Evolutionary conservation across 2,888 invertebrate species (phyloP).

Genomic region (Exocentrus adspersus): DNA sequence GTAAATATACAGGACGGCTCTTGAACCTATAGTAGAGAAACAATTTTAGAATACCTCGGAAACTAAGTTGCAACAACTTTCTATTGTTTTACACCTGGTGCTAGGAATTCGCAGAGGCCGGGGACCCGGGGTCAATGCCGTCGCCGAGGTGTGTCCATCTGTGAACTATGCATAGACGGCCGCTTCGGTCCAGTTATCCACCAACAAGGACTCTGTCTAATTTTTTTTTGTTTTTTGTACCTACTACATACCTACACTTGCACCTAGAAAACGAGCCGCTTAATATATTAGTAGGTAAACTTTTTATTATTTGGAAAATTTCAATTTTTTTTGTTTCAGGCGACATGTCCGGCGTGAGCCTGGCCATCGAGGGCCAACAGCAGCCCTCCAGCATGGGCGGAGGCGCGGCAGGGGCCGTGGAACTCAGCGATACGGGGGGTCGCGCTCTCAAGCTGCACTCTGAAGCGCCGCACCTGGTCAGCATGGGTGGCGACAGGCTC

Average conservation of each 20-base stretch:
- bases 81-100: background rate
- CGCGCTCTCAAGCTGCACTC: constrained; percentile 75
- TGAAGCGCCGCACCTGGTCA: constrained; percentile 90
- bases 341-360: constrained; percentile 48
- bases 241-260: too few species aligned
- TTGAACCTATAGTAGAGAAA: too few species aligned
- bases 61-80: too few species aligned
- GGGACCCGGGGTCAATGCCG: background rate
- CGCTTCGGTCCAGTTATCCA: too few species aligned
- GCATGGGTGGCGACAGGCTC: constrained; percentile 87
- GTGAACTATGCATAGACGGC: background rate
- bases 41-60: too few species aligned
- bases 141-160: background rate
- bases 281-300: too few species aligned
- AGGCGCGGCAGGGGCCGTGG: constrained; percentile 40
- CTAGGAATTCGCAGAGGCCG: background rate
- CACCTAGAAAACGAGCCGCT: too few species aligned
- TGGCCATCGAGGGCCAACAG: constrained; percentile 44
- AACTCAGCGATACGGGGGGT: constrained; percentile 60
- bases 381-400: constrained; percentile 34
- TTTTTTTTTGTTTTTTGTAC: too few species aligned
- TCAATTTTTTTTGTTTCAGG: constrained; percentile 6
- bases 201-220: too few species aligned
- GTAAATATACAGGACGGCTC: too few species aligned
- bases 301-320: too few species aligned